These are phyloP conservation scores for Ictalurus punctatus DNA, from an alignment of 2,113 vertebrate genomes.

Conservation along the genomic window DNA sequence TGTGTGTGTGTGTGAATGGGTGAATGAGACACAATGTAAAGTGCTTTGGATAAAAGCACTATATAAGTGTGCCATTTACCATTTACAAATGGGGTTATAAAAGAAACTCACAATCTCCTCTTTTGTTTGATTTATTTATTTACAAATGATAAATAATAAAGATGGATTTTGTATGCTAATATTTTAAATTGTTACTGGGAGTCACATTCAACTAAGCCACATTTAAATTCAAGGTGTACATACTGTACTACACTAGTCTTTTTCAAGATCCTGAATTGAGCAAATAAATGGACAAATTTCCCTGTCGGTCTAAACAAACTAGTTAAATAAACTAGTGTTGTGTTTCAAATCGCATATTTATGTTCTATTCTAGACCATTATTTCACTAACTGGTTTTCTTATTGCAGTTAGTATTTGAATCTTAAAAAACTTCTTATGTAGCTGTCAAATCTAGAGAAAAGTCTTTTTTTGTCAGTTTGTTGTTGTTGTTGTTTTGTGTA, in stretches of 20 bases:
- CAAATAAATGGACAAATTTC: background rate
- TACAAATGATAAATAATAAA: too few species aligned
- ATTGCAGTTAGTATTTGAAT: background rate
- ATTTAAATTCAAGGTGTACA: too few species aligned
- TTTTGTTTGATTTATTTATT: too few species aligned
- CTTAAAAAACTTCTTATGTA: background rate
- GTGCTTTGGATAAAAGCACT: too few species aligned
- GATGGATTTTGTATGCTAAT: background rate
- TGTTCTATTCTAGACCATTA: background rate
- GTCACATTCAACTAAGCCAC: background rate
- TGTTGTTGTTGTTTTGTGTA: background rate
- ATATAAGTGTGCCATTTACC: too few species aligned
- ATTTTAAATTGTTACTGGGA: background rate
- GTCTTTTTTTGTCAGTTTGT: background rate
- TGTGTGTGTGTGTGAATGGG: too few species aligned
- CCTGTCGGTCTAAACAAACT: background rate
- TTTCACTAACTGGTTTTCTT: background rate
- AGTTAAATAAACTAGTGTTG: background rate
- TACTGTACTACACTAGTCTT: too few species aligned
- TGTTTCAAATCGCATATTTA: background rate
- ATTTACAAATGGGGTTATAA: too few species aligned
- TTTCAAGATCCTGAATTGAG: too few species aligned
- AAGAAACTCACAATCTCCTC: too few species aligned
- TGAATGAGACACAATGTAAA: too few species aligned
- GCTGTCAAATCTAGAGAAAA: background rate